These are phyloP conservation scores for Vidua macroura DNA, from an alignment of 2,113 vertebrate species.

Conservation along the genomic window DNA sequence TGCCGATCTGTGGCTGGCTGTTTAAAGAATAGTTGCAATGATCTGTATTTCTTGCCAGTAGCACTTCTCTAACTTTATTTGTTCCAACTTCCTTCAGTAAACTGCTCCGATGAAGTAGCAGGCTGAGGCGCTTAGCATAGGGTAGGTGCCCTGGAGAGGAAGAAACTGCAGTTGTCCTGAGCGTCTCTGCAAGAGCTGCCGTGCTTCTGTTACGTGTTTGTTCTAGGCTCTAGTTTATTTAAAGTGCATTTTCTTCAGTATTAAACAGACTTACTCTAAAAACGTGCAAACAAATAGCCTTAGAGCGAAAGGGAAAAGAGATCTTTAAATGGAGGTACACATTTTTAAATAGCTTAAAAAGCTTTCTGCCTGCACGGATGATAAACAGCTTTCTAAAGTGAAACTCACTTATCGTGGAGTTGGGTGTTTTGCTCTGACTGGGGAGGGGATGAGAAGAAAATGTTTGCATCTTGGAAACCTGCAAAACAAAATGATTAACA, in stretches of 20 bases:
- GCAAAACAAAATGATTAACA: background rate
- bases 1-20: accelerated
- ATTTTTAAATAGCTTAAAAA: background rate
- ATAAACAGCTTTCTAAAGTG: background rate
- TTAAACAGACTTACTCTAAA: background rate
- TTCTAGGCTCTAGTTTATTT: background rate
- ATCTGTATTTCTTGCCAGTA: background rate
- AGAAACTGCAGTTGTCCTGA: accelerated
- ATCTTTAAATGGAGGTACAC: background rate
- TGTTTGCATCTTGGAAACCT: background rate
- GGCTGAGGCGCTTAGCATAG: accelerated
- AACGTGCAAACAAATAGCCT: background rate
- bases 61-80: background rate
- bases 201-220: accelerated
- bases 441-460: background rate
- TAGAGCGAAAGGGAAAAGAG: background rate
- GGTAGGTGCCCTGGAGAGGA: accelerated
- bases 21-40: accelerated
- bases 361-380: background rate
- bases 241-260: background rate
- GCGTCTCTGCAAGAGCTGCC: background rate
- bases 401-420: background rate
- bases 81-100: background rate
- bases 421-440: background rate
- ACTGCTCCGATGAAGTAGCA: accelerated